Conservation (phyloP, 2,888 invertebrate species). For the Branchipolynoe longqiensis region DNA sequence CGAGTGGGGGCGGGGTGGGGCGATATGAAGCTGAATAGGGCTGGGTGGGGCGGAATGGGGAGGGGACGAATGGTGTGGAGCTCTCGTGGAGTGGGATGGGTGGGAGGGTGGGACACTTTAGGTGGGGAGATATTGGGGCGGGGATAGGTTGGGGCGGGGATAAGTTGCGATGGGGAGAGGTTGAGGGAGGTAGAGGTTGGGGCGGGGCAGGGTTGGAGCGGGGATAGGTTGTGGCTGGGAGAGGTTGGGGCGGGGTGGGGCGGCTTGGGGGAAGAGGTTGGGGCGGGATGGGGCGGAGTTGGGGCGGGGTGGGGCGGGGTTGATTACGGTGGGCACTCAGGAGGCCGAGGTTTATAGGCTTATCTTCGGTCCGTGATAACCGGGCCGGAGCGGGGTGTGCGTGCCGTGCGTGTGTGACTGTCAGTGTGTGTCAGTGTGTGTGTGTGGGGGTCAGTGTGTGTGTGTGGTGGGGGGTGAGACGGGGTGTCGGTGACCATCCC, state of each 20-base stretch:
- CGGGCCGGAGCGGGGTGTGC: neutral
- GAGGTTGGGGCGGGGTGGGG: no score
- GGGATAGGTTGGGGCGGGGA: neutral
- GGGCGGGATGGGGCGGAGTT: neutral
- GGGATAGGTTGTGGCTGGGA: no score
- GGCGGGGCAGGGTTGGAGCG: no score
- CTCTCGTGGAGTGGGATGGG: neutral
- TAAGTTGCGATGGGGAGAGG: neutral
- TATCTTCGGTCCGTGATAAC: constrained; percentile 19
- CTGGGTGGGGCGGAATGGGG: neutral
- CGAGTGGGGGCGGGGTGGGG: neutral
- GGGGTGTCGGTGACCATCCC: no score
- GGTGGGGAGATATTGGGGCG: no score
- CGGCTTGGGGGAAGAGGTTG: neutral
- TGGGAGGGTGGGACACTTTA: no score
- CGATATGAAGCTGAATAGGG: neutral
- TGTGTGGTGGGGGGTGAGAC: no score
- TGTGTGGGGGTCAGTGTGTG: no score
- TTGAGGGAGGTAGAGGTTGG: neutral
- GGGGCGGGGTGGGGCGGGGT: neutral
- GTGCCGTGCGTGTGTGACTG: no score
- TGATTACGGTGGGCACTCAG: neutral
- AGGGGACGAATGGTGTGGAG: neutral
- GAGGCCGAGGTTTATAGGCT: constrained; percentile 17
- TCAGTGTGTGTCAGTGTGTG: no score